phyloP scores from a whole-genome alignment of 2,797 vertebrate genomes.

The Pseudocheirus occidentalis region DNA sequence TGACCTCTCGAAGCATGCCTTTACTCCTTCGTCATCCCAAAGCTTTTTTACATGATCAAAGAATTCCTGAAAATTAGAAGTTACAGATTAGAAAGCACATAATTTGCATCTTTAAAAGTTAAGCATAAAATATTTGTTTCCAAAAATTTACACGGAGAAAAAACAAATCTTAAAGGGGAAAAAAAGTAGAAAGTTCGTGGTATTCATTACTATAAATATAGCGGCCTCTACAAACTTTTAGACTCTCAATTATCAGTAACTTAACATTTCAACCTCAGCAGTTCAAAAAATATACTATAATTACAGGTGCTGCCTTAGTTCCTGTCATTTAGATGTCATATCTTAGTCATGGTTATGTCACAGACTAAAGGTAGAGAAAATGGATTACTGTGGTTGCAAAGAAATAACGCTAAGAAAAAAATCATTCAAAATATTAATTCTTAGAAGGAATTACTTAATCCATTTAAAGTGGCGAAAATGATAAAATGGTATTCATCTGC shows the following conservation, averaged over 20 bases:
- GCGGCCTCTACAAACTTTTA: slow-evolving; percentile 41
- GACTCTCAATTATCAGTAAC: background rate
- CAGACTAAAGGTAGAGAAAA: background rate
- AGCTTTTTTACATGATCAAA: slow-evolving; percentile 99
- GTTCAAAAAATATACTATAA: slow-evolving; percentile 47
- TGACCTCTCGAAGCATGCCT: slow-evolving; percentile 98
- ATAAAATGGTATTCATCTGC: background rate
- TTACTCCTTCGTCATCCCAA: slow-evolving; percentile 99
- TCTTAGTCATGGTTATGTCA: slow-evolving; percentile 48
- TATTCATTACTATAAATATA: slow-evolving; percentile 11
- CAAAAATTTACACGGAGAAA: background rate
- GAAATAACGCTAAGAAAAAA: background rate
- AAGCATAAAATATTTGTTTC: slow-evolving; percentile 21
- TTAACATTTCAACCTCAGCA: slow-evolving; percentile 45
- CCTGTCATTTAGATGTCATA: slow-evolving; percentile 60
- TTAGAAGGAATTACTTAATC: slow-evolving; percentile 37
- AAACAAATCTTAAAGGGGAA: slow-evolving; percentile 26
- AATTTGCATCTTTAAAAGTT: slow-evolving; percentile 10
- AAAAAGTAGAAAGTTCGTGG: slow-evolving; percentile 46
- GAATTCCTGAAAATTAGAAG: slow-evolving; percentile 91
- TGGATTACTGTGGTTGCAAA: slow-evolving; percentile 14
- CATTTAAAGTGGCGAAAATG: slow-evolving; percentile 62
- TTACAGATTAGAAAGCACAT: slow-evolving; percentile 56
- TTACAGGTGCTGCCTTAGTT: slow-evolving; percentile 4
- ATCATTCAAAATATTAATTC: slow-evolving; percentile 17